Evolutionary conservation across 2,113 vertebrate species (phyloP), one percentile per base, ranked within the genome.

Genomic region (Geococcyx californianus): DNA sequence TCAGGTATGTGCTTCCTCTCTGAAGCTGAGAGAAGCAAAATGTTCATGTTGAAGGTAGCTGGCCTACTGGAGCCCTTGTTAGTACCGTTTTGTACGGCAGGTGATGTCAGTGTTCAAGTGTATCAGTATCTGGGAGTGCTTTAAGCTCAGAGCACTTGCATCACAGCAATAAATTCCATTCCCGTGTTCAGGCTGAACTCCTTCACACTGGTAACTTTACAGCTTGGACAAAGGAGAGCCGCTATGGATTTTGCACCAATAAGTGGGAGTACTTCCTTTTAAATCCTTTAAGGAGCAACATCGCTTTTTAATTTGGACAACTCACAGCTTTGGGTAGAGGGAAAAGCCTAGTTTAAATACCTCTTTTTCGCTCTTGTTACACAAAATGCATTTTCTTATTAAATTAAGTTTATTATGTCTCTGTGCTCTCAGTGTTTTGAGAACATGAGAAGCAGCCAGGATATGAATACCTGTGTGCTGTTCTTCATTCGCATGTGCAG

Each of bases 61-160:
- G 58, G n/a, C 84, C 56, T 92, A 14, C 44, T 62, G 1, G 7
- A 59, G 64, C 79, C 52, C 64, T 44, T 90, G 75, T 94, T 72
- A 95, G 88, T 90, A 90, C 90, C 44, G 9, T 47, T 58, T 18
- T 3, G 10, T 78, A 44, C 54, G 6, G 68, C 83, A 72, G 56
- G 84, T 80, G 76, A 92, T 84, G 64, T 84, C 74, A 38, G 86
- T 92, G 93, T 78, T 92, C 87, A 92, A 76, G 80, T 90, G 62
- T 75, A 79, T 84, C 0, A 0, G 82, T 87, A 68, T 69, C 84
- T 91, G 89, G 70, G 70, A 94, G 76, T 56, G 77, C 91, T 85
- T 72, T 72, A 49, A 49, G 76, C 81, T 94, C 42, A 68, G 26
- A 72, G 74, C 14, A 1, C 77, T 94, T 93, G 87, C 94, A 91